Conservation (phyloP, 1,140 invertebrate genomes). For the Hermetia illucens region DNA sequence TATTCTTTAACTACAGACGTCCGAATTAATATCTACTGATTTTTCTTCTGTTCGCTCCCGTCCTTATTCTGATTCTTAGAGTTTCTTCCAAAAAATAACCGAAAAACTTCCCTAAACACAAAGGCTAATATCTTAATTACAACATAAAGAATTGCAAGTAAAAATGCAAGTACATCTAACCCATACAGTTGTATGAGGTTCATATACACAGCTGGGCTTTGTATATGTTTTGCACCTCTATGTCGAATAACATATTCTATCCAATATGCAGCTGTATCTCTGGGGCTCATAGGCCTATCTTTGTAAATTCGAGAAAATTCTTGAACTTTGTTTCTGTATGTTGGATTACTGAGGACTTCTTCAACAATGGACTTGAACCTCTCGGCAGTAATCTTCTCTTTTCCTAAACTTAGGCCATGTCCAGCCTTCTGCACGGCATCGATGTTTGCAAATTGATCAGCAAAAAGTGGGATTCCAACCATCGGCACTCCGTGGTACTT, state of each 20-base stretch:
- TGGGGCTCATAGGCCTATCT: slow-evolving; percentile 4
- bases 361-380: background rate
- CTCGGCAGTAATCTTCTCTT: background rate
- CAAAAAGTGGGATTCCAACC: slow-evolving; percentile 30
- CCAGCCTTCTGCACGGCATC: slow-evolving; percentile 12
- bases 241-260: slow-evolving; percentile 18
- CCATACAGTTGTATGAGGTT: background rate
- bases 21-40: no score
- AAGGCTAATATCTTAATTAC: no score
- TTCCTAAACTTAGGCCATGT: background rate
- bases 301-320: background rate
- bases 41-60: no score
- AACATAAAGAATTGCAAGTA: no score
- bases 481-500: no score
- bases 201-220: slow-evolving; percentile 9
- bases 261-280: no score
- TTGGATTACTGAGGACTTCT: no score
- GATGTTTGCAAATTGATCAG: slow-evolving; percentile 33
- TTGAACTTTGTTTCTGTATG: background rate
- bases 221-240: slow-evolving; percentile 20
- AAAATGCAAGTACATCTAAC: no score
- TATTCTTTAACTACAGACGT: no score
- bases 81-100: no score
- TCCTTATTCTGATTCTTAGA: no score
- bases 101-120: no score